These are phyloP conservation scores for Syngnathus rostellatus DNA, from an alignment of 2,797 vertebrate species.

Conservation along the genomic window DNA sequence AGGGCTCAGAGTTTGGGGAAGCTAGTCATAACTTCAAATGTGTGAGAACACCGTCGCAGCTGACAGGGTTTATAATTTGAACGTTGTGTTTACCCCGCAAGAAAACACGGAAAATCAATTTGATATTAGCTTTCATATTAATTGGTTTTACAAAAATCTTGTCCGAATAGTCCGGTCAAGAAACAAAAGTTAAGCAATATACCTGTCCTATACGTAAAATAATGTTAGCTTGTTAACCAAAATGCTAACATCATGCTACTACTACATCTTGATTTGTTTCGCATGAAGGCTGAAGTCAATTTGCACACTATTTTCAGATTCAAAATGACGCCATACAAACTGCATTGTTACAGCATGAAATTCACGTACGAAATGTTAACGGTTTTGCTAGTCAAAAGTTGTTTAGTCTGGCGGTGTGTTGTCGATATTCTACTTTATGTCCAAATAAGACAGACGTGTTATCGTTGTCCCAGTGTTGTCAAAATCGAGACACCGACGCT, in stretches of 20 bases:
- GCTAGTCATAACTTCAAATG: neutral
- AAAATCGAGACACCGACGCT: slow-evolving; percentile 44
- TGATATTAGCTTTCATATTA: neutral
- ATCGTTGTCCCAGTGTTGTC: slow-evolving; percentile 52
- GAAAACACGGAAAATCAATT: too few species aligned
- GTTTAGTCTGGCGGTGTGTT: slow-evolving; percentile 43
- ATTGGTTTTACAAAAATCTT: neutral
- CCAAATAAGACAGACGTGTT: slow-evolving; percentile 51
- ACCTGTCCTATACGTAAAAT: neutral
- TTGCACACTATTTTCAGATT: neutral
- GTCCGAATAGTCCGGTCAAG: neutral
- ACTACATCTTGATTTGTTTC: neutral
- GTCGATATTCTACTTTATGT: slow-evolving; percentile 57
- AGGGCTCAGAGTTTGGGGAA: neutral
- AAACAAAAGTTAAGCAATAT: neutral
- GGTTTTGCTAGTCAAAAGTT: slow-evolving; percentile 47
- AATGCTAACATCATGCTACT: neutral
- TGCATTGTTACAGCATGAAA: slow-evolving; percentile 41
- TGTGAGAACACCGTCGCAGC: neutral
- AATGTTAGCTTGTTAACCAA: neutral
- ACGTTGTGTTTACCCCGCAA: neutral
- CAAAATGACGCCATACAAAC: neutral
- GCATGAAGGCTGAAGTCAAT: neutral
- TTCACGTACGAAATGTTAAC: slow-evolving; percentile 48
- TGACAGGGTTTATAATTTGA: neutral